Conservation (phyloP, 2,888 invertebrate genomes). For the Mythimna lalbum region DNA sequence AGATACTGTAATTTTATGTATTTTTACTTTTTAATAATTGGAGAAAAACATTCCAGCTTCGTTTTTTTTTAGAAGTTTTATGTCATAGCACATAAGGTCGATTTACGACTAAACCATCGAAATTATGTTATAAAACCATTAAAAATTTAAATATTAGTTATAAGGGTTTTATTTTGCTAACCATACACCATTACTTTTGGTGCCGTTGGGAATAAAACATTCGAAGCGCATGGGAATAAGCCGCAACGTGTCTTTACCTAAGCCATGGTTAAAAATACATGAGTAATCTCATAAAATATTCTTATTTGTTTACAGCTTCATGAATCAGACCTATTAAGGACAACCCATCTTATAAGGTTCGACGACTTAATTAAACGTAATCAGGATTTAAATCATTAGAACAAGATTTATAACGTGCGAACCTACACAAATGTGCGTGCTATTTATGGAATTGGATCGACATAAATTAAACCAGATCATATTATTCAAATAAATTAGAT, state of each 20-base stretch:
- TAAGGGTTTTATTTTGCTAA: no score
- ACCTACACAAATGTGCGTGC: constrained; percentile 17
- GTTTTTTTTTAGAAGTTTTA: no score
- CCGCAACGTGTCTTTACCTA: no score
- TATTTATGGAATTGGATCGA: constrained; percentile 18
- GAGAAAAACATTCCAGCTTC: no score
- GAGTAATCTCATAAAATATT: background rate
- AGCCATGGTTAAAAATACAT: background rate
- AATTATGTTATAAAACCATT: background rate
- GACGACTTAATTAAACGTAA: constrained; percentile 31
- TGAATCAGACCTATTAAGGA: constrained; percentile 4
- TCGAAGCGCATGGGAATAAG: no score
- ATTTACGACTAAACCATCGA: background rate
- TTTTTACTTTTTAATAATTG: no score
- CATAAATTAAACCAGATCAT: constrained; percentile 31
- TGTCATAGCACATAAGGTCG: no score
- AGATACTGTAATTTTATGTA: no score
- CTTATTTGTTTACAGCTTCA: constrained; percentile 3
- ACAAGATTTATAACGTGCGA: constrained; percentile 43
- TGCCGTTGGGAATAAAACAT: no score
- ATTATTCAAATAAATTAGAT: constrained; percentile 27
- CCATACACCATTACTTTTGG: no score
- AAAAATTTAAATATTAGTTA: background rate
- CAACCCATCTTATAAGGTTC: constrained; percentile 14
- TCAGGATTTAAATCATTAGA: constrained; percentile 10